Evolutionary conservation across 2,797 vertebrate species (phyloP), one percentile per base, ranked within the genome.

Genomic region (Ptychadena robeensis): DNA sequence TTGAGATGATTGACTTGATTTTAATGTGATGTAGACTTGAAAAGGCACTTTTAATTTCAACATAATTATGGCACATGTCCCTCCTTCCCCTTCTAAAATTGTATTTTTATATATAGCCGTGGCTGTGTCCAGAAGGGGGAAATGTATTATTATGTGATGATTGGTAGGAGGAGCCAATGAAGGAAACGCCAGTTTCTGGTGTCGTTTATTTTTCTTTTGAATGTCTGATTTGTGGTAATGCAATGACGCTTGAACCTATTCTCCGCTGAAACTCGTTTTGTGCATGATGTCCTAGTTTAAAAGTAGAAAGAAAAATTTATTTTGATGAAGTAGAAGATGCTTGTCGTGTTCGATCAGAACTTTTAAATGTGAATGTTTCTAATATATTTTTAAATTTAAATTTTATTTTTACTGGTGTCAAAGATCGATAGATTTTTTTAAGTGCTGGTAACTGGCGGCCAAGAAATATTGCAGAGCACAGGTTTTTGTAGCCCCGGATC

Each of bases 51-150:
- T 63, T 31, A 38, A n/a, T 32, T 31, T 53, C 3, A 59, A 3
- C 11, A 37, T 11, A 30, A 31, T 63, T 28, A n/a, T 35, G 18
- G 6, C 35, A 30, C 28, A 32, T 31, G 10, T 66, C 57, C 37
- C 38, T 48, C 1, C 9, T 65, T 14, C 63, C 34, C 32, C 9
- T 71, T 80, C 44, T 70, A 34, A 68, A 59, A 74, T 68, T 40
- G 61, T 84, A 84, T 84, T 84, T 84, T 84, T 84, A 44, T 84
- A 79, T 40, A 68, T 48, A 31, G 44, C 35, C 38, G 40, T 27
- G 6, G 37, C 48, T 37, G 40, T 28, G 65, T 9, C 66, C 71
- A 28, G 81, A 30, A 61, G 35, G 40, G 27, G 15, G 59, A 2
- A 75, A 18, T 30, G 27, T 30, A 22, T 37, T 9, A 40, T 4